These are phyloP conservation scores for Platynereis dumerilii DNA, from an alignment of 2,888 invertebrate species.

Conservation along the genomic window DNA sequence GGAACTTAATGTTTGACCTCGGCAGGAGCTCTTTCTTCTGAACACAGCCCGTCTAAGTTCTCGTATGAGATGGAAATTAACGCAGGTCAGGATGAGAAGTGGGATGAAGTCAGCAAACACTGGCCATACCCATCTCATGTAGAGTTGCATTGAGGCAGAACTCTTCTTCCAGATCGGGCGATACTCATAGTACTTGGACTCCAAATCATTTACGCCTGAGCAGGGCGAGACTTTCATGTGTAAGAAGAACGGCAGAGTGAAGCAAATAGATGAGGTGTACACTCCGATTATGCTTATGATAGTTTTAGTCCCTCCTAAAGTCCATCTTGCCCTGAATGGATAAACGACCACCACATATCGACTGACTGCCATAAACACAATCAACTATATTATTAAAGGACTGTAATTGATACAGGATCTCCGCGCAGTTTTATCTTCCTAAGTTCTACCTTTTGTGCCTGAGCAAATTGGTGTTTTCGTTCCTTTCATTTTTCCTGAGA, in stretches of 20 bases:
- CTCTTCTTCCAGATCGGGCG: not conserved
- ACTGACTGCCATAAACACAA: conserved; percentile 77
- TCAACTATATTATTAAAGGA: conserved; percentile 80
- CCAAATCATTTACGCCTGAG: not conserved
- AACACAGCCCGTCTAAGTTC: conserved; percentile 51
- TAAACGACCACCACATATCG: conserved; percentile 78
- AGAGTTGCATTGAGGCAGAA: conserved; percentile 13
- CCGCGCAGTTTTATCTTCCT: no score
- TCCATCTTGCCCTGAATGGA: conserved; percentile 69
- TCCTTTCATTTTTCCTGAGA: no score
- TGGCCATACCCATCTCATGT: conserved; percentile 46
- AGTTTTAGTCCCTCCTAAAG: conserved; percentile 69
- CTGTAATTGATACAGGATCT: no score
- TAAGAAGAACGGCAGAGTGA: conserved; percentile 69
- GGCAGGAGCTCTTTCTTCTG: conserved; percentile 43
- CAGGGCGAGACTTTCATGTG: conserved; percentile 15
- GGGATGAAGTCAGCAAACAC: conserved; percentile 55
- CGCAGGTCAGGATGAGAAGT: conserved; percentile 48
- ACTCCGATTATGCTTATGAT: conserved; percentile 72
- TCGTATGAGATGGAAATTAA: conserved; percentile 51
- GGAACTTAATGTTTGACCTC: conserved; percentile 37
- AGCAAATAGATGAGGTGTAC: conserved; percentile 71
- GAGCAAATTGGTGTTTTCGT: no score
- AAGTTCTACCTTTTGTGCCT: no score
- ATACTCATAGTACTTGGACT: conserved; percentile 1